Base-by-base conservation (phyloP, 2,888 invertebrate species). In the Malachius bipustulatus region DNA sequence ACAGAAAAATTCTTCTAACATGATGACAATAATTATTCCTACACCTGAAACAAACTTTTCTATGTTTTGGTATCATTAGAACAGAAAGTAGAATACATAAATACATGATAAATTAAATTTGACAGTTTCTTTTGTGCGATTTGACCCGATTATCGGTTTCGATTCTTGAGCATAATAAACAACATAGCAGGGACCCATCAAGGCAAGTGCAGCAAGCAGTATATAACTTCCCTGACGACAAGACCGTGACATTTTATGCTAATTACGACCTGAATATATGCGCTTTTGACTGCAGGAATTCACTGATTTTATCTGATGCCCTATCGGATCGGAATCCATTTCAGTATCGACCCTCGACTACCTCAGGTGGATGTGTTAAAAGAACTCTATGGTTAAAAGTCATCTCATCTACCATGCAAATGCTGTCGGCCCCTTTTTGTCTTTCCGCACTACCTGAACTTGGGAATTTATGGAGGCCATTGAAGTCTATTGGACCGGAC, bases 361-460 rank as follows among this genome's bases (percentile, higher is more conserved):
- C 29, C n/a, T 35, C 40, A 42, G 39, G 42, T 43, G 46, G n/a
- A 46, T 44, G 46, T 45, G 44, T 42, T 39, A 41, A 43, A 46
- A 45, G 40, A 40, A 34, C 43, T 46, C 39, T 43, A n/a, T n/a
- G n/a, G n/a, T 44, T 45, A 36, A 37, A 32, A 38, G 35, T 39
- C 39, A 42, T 43, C 39, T 44, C 40, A 46, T 46, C 41, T 47
- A 43, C 38, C 42, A 47, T 47, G 47, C 45, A 47, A 47, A 47
- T 47, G 43, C 38, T 45, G 44, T 44, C 38, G 40, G 39, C 40
- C 42, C 45, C 47, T 46, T 46, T 47, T 45, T 46, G 42, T 43
- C 46, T 42, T 45, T 44, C 39, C 43, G 39, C 42, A 40, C 44
- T 44, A 46, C 47, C 44, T 44, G 47, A 37, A 34, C 38, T 35